Conservation (phyloP, 2,888 invertebrate species). For the Choreutis nemorana region DNA sequence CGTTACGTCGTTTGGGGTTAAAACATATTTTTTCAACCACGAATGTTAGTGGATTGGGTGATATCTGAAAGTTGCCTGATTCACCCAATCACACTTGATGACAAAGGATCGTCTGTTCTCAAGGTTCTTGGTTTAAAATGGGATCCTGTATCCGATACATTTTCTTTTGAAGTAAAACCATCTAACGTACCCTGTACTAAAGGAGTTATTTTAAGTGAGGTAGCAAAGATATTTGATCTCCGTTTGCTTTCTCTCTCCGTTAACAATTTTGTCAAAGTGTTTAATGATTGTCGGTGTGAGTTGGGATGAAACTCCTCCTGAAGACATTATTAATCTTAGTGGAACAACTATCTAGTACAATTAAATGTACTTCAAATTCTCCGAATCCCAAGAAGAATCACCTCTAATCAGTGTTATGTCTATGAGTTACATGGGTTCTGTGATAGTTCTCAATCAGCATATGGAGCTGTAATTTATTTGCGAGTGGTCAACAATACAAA, state of each 20-base stretch:
- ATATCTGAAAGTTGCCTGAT: no score
- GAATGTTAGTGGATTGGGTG: slow-evolving; percentile 3
- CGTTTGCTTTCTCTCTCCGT: neutral
- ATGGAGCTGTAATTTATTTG: neutral
- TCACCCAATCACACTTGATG: neutral
- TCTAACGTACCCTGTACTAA: neutral
- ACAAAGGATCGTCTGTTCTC: neutral
- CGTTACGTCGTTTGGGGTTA: slow-evolving; percentile 1
- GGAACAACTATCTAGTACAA: neutral
- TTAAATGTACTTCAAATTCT: neutral
- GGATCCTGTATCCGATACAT: neutral
- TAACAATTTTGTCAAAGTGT: neutral
- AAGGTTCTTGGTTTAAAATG: neutral
- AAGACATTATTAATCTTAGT: neutral
- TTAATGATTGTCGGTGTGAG: neutral
- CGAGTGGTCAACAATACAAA: neutral
- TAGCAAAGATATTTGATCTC: neutral
- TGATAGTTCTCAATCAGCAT: neutral
- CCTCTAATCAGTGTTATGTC: neutral
- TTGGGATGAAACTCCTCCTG: neutral
- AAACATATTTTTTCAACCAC: neutral
- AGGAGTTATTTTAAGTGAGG: neutral
- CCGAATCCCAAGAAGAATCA: neutral
- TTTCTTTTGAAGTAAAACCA: neutral
- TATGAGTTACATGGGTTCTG: neutral